Evolutionary conservation across 37 sponge, comb jelly and placozoan species (phyloP).

Genomic region (Sycon ciliatum): DNA sequence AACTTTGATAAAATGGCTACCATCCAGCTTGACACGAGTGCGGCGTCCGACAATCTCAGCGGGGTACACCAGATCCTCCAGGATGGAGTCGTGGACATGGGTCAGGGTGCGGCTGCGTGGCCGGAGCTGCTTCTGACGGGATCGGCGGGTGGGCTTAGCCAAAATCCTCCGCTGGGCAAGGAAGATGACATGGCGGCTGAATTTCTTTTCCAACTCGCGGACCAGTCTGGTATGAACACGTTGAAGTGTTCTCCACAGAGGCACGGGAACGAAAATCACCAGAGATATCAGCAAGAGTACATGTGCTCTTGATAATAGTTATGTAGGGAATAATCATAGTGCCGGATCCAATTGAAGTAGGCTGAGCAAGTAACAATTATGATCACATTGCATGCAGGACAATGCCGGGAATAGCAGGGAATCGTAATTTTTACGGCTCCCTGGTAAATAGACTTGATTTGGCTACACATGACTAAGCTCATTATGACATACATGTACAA

Average conservation of each 20-base stretch:
- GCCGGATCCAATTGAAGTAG: no score
- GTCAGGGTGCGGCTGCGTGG: constrained; percentile 94
- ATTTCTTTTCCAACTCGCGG: constrained; percentile 95
- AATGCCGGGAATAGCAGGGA: no score
- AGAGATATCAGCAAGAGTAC: no score
- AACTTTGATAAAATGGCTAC: constrained; percentile 78
- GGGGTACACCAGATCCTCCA: constrained; percentile 91
- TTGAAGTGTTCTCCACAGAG: constrained; percentile 76
- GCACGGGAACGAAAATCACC: constrained; percentile 81
- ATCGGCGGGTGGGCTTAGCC: constrained; percentile 76
- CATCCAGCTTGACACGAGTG: constrained; percentile 79
- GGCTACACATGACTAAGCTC: no score
- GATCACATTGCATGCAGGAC: no score
- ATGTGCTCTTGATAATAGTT: no score
- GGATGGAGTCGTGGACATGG: constrained; percentile 84
- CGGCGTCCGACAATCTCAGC: constrained; percentile 93
- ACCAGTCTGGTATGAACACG: constrained; percentile 76
- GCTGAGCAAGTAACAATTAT: no score
- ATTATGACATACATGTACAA: no score
- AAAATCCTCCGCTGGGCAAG: constrained; percentile 81
- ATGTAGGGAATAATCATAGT: no score
- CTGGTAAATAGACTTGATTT: no score
- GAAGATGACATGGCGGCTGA: constrained; percentile 80
- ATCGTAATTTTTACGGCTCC: no score
- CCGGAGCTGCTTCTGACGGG: constrained; percentile 72